Evolutionary conservation across 2,797 vertebrate species (phyloP), one percentile per base, ranked within the genome.

Genomic region (Phrynocephalus guinanensis): DNA sequence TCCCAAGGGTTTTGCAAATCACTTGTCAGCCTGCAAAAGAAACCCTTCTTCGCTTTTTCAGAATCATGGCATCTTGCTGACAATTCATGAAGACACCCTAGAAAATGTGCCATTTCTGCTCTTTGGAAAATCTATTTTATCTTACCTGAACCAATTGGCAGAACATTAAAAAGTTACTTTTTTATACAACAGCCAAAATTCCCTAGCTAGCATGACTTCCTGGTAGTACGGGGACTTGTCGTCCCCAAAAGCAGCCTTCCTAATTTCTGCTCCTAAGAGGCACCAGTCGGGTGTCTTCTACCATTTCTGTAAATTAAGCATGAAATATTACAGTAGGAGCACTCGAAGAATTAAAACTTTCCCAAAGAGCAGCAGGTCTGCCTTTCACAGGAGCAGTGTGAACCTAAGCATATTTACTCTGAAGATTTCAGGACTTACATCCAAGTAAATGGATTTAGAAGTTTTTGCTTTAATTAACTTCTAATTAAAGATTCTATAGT

Each of bases 381-480:
- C 70, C 50, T 70, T 50, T 71, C 67, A 82, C 44, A 50, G n/a
- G 16, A n/a, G 66, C n/a, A 67, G 1, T 52, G 16, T 44, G 5
- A 70, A 28, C 22, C 81, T 22, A 79, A 79, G 22, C 30, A 56
- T 79, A 70, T 82, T 70, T 82, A 52, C 68, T n/a, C 68, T 52
- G 9, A 83, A 71, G 38, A 72, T 73, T 73, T 73, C 22, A 26
- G 60, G 30, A 84, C 52, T 56, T 84, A 73, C 50, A 38, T 73
- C 28, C 50, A 73, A 60, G n/a, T 73, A 52, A 82, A 30, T 50
- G n/a, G n/a, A 44, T 71, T 71, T 30, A 71, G 67, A 28, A 71
- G 30, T 73, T 79, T 83, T 72, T 63, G 18, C 11, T n/a, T 84
- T 73, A 84, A 60, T 75, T 75, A 38, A 63, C 30, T 38, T 75